These are phyloP conservation scores for Pseudococcus longispinus DNA, from an alignment of 2,888 invertebrate genomes.

Conservation along the genomic window DNA sequence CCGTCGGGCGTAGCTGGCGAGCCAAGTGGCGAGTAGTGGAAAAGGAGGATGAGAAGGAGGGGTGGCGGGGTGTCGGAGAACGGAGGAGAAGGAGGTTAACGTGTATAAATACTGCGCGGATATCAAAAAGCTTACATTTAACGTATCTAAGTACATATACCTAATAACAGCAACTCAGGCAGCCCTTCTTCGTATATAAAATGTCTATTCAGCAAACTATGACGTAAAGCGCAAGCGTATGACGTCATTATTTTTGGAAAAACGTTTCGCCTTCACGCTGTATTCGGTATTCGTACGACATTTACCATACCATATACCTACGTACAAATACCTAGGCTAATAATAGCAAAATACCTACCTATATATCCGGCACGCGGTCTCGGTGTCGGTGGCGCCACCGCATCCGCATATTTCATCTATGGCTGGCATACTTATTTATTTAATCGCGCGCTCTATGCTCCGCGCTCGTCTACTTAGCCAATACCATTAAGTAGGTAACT, in stretches of 20 bases:
- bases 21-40: background rate
- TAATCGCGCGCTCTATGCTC: too few relatives aligned
- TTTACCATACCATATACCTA: background rate
- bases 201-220: conserved; percentile 17
- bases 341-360: background rate
- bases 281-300: background rate
- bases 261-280: background rate
- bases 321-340: background rate
- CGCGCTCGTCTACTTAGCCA: too few relatives aligned
- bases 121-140: conserved; percentile 13
- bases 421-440: too few relatives aligned
- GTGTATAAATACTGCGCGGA: conserved; percentile 3
- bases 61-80: background rate
- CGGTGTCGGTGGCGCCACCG: too few relatives aligned
- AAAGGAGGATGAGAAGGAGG: background rate
- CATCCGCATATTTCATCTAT: too few relatives aligned
- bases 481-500: too few relatives aligned
- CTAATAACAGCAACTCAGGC: background rate
- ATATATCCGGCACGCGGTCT: background rate
- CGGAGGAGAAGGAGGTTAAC: background rate
- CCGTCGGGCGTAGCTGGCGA: background rate
- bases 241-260: conserved; percentile 12
- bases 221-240: conserved; percentile 17
- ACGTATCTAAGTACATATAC: background rate
- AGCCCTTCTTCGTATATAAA: background rate